These are phyloP conservation scores for Trypoxylon attenuatum DNA, from an alignment of 2,888 invertebrate genomes.

Conservation along the genomic window DNA sequence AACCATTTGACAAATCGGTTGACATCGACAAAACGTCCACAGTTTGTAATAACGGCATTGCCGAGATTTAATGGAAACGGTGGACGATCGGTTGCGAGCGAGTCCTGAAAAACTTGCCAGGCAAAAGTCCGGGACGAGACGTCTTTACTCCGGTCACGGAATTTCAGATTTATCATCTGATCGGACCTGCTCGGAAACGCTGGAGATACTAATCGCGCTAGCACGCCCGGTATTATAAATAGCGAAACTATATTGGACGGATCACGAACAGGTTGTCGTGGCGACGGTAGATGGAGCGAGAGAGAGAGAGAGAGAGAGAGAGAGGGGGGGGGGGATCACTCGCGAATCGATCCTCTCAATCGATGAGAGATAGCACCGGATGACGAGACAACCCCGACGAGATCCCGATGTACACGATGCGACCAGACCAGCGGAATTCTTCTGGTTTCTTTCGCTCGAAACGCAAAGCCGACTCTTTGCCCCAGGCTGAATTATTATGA, in stretches of 20 bases:
- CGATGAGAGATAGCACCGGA: constrained; percentile 52
- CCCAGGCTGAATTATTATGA: constrained; percentile 61
- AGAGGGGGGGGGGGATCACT: constrained; percentile 25
- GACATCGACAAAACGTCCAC: neutral
- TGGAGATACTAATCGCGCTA: constrained; percentile 63
- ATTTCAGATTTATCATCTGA: constrained; percentile 37
- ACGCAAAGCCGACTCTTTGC: constrained; percentile 50
- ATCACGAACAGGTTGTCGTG: constrained; percentile 66
- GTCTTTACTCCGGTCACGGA: constrained; percentile 38
- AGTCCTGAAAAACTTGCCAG: neutral
- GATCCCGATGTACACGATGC: constrained; percentile 27
- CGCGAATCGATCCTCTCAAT: constrained; percentile 31
- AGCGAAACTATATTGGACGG: constrained; percentile 63
- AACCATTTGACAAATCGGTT: neutral
- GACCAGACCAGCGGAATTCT: constrained; percentile 43
- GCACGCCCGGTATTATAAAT: constrained; percentile 65
- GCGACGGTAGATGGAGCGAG: constrained; percentile 51
- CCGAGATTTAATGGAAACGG: neutral
- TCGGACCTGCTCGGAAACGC: constrained; percentile 19
- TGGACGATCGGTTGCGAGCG: constrained; percentile 7
- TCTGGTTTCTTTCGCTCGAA: constrained; percentile 53
- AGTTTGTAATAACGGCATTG: neutral
- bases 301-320: too few relatives aligned
- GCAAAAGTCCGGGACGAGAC: constrained; percentile 18
- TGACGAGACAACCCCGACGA: constrained; percentile 27